Base-by-base conservation (phyloP, 2,888 invertebrate species). In the Ernsta delagoae region DNA sequence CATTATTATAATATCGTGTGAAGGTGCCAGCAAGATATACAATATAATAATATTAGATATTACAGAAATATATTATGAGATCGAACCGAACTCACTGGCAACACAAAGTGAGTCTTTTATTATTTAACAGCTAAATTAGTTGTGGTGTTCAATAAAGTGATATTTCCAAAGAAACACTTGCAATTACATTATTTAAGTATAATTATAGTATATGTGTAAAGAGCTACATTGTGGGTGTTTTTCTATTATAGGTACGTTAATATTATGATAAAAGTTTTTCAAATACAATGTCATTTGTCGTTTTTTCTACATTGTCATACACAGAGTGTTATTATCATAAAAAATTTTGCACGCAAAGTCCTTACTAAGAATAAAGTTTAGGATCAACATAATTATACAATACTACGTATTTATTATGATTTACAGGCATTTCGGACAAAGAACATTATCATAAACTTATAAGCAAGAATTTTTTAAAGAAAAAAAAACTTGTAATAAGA, bases 31-130 rank as follows among this genome's bases (percentile, higher is more conserved):
- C 53, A 66, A 54, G 34, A 45, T 11, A 34, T 39, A n/a, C n/a
- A n/a, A n/a, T n/a, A n/a, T n/a, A 7, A 41, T 31, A 9, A 41
- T 41, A 41, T 41, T 41, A 43, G n/a, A 43, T 56, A 24, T 5
- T 63, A 41, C 39, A 48, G 48, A 48, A 43, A 45, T 59, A 61
- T 59, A 48, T 57, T 67, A 70, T 57, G 66, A 67, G 66, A 67
- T 67, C 66, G 54, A 43, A n/a, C 34, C 41, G 39, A 59, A 24
- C 66, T 45, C 54, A 67, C 53, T 45, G 60, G 60, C 60, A 60
- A 67, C 43, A 54, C 31, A 34, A 67, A n/a, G 7, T 43, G 66
- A 34, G 54, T 53, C 31, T 41, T 59, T 31, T 8, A 16, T 24
- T 53, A 41, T 9, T 11, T 12, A 41, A 59, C 41, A 43, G 59